A percentile compares a stretch with the other conserved stretches of the same genome.
Evolutionary conservation across 2,888 invertebrate species (phyloP).

Genomic region (Entomobrya proxima): DNA sequence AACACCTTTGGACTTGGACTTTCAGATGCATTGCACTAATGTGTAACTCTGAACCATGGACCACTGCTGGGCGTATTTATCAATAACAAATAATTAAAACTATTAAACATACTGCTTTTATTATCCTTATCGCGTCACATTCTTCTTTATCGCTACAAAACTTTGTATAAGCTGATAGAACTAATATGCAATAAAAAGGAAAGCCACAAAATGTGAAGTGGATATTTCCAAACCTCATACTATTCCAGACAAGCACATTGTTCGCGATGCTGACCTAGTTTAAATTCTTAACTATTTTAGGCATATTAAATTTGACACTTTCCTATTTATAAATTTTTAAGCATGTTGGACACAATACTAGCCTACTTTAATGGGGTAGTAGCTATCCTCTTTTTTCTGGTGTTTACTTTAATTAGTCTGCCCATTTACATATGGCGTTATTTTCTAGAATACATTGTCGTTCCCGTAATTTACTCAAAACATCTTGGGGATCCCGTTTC

Average conservation of each 20-base stretch:
- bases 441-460: not conserved
- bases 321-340: not conserved
- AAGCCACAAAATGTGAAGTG: too few species aligned
- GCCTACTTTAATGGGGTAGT: not conserved
- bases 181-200: too few species aligned
- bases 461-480: not conserved
- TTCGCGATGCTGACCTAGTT: not conserved
- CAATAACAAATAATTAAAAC: too few species aligned
- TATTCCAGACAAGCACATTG: not conserved
- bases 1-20: not conserved
- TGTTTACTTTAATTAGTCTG: not conserved
- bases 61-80: too few species aligned
- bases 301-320: not conserved
- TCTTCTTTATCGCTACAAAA: too few species aligned
- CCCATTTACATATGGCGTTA: conserved; percentile 30
- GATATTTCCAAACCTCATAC: too few species aligned
- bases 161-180: too few species aligned
- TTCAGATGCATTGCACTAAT: too few species aligned
- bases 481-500: conserved; percentile 14
- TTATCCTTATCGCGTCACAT: too few species aligned
- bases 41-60: too few species aligned
- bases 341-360: not conserved
- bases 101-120: too few species aligned
- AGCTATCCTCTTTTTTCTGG: not conserved
- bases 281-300: not conserved